Evolutionary conservation across 2,888 invertebrate genomes (phyloP).

Genomic region (Acrocyrtus sp.): DNA sequence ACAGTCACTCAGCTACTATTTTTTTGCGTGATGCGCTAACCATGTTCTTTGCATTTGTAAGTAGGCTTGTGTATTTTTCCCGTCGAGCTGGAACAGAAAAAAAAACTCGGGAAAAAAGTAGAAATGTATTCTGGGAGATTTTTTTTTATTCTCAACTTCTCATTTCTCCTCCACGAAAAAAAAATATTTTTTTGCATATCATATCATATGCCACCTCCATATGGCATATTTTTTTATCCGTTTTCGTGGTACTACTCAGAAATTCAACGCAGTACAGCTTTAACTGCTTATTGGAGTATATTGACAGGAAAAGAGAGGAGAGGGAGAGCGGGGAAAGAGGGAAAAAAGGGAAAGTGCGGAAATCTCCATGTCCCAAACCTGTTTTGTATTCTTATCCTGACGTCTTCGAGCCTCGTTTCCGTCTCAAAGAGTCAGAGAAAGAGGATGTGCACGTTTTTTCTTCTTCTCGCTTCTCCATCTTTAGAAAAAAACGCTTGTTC

Average conservation of each 20-base stretch:
- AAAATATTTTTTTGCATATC: conserved; percentile 55
- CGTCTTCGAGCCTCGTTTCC: conserved; percentile 55
- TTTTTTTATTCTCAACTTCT: conserved; percentile 26
- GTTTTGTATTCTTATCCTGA: conserved; percentile 55
- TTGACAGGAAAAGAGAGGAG: conserved; percentile 55
- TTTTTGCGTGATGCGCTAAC: conserved; percentile 53
- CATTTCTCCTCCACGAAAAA: conserved; percentile 26
- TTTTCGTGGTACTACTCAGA: no score
- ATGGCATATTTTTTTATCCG: conserved; percentile 42
- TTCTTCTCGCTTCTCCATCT: no score
- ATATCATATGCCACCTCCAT: conserved; percentile 43
- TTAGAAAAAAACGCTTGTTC: not conserved
- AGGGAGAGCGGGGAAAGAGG: no score
- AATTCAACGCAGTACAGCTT: no score
- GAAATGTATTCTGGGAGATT: conserved; percentile 39
- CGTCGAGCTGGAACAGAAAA: conserved; percentile 43
- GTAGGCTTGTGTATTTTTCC: conserved; percentile 52
- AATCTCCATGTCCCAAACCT: conserved; percentile 54
- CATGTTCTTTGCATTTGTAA: conserved; percentile 54
- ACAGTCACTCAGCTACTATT: conserved; percentile 42
- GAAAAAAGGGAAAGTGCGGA: conserved; percentile 50
- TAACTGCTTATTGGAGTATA: no score
- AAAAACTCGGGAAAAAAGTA: conserved; percentile 40
- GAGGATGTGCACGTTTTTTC: conserved; percentile 52
- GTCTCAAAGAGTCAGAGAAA: conserved; percentile 36